These are phyloP conservation scores for Agrotis ipsilon DNA, from an alignment of 2,888 invertebrate species.

Conservation along the genomic window DNA sequence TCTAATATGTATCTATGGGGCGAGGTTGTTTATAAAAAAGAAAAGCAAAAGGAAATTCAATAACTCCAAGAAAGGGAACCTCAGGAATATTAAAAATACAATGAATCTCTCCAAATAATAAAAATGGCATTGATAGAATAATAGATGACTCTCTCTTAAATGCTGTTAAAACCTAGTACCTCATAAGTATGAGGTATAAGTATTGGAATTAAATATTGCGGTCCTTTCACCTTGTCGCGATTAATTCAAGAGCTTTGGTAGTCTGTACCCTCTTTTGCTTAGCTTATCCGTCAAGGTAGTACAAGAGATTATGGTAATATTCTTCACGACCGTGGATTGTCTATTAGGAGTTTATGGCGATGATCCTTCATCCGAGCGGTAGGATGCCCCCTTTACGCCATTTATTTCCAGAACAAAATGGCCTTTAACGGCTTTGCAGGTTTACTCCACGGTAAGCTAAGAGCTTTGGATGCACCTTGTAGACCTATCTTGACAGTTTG, in stretches of 20 bases:
- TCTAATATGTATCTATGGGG: no score
- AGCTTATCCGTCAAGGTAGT: slow-evolving; percentile 17
- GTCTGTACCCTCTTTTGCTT: slow-evolving; percentile 22
- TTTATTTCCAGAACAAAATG: not conserved
- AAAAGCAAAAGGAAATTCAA: not conserved
- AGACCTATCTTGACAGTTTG: not conserved
- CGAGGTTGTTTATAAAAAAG: no score
- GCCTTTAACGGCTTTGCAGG: slow-evolving; percentile 5
- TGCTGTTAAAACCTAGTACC: slow-evolving; percentile 7
- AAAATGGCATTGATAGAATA: slow-evolving; percentile 4
- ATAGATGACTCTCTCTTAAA: not conserved
- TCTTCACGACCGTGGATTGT: slow-evolving; percentile 31
- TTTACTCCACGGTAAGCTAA: slow-evolving; percentile 6
- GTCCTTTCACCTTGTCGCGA: slow-evolving; percentile 24
- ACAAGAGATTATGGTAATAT: slow-evolving; percentile 47
- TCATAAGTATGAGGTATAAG: slow-evolving; percentile 12
- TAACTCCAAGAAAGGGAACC: slow-evolving; percentile 5
- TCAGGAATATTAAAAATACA: not conserved
- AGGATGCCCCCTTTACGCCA: slow-evolving; percentile 5
- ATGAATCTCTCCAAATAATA: not conserved
- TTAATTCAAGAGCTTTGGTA: slow-evolving; percentile 35
- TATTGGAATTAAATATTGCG: slow-evolving; percentile 41
- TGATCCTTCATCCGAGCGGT: slow-evolving; percentile 32
- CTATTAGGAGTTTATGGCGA: slow-evolving; percentile 37
- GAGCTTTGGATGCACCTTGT: slow-evolving; percentile 13